Conservation (phyloP, 2,113 vertebrate genomes). For the Aldabrachelys gigantea region DNA sequence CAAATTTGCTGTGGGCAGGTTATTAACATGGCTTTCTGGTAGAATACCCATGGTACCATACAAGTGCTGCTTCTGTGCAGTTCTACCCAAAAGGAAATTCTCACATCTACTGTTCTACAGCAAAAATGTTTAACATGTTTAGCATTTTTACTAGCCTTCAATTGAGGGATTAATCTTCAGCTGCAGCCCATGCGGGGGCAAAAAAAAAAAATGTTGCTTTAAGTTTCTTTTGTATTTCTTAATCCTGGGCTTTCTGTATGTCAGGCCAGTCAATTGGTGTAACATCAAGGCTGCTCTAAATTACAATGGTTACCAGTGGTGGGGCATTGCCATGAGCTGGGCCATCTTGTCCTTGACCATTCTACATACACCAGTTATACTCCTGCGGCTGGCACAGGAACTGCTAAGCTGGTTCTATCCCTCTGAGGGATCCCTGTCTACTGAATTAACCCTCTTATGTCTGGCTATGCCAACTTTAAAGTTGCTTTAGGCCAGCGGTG, state of each 20-base stretch:
- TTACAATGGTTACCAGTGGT: not conserved
- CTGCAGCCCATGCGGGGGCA: not conserved
- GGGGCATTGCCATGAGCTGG: fast-evolving
- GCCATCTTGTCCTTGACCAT: not conserved
- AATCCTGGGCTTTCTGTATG: not conserved
- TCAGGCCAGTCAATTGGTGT: fast-evolving
- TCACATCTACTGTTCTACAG: fast-evolving
- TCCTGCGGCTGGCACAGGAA: not conserved
- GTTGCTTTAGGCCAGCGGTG: not conserved
- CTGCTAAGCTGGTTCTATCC: not conserved
- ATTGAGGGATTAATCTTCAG: not conserved
- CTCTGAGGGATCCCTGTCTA: not conserved
- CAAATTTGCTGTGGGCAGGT: slow-evolving; percentile 46
- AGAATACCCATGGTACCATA: slow-evolving; percentile 37
- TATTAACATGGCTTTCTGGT: slow-evolving; percentile 15
- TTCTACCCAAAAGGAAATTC: not conserved
- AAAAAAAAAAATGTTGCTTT: not conserved
- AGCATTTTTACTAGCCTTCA: not conserved
- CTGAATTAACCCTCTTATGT: not conserved
- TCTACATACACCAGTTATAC: fast-evolving
- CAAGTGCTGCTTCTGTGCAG: not conserved
- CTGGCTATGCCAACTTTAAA: slow-evolving; percentile 1
- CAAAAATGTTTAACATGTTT: not conserved
- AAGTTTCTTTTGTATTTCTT: not conserved
- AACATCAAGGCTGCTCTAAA: not conserved